A percentile compares a stretch with the other conserved stretches of the same genome.
Evolutionary conservation across 2,888 invertebrate species (phyloP).

Genomic region (Gryllus longicercus): DNA sequence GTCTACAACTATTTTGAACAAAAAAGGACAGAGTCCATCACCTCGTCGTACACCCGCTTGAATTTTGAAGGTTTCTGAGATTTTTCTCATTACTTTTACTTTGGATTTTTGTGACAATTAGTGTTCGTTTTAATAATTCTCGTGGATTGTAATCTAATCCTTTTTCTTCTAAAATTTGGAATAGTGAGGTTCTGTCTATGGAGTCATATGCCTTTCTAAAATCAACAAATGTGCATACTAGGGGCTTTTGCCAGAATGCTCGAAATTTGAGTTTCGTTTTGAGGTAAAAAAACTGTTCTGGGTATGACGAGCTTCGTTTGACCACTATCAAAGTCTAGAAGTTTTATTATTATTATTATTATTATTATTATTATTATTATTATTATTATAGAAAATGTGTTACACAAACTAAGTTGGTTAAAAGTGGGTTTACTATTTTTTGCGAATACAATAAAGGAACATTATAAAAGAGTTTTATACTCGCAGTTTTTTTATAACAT

Average conservation of each 20-base stretch:
- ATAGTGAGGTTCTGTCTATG: slow-evolving; percentile 20
- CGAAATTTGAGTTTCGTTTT: slow-evolving; percentile 2
- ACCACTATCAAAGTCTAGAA: neutral
- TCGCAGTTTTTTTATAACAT: too few relatives aligned
- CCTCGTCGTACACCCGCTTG: slow-evolving; percentile 18
- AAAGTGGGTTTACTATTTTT: too few relatives aligned
- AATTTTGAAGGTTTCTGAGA: slow-evolving; percentile 4
- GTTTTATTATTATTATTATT: too few relatives aligned
- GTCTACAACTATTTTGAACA: slow-evolving; percentile 21
- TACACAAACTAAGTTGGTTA: too few relatives aligned
- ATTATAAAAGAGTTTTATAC: too few relatives aligned
- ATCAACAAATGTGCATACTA: neutral
- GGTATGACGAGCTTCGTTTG: neutral
- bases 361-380: too few relatives aligned
- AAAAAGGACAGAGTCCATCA: slow-evolving; percentile 19
- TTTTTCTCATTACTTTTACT: slow-evolving; percentile 19
- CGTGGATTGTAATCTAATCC: slow-evolving; percentile 21
- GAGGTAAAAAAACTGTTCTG: slow-evolving; percentile 3
- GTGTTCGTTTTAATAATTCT: slow-evolving; percentile 19
- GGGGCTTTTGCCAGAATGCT: neutral
- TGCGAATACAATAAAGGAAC: too few relatives aligned
- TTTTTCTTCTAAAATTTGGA: slow-evolving; percentile 21
- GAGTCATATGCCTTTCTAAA: slow-evolving; percentile 22
- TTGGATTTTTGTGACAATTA: slow-evolving; percentile 22
- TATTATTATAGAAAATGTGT: too few relatives aligned